These are phyloP conservation scores for Coturnix japonica DNA, from an alignment of 2,113 vertebrate species.

Conservation along the genomic window DNA sequence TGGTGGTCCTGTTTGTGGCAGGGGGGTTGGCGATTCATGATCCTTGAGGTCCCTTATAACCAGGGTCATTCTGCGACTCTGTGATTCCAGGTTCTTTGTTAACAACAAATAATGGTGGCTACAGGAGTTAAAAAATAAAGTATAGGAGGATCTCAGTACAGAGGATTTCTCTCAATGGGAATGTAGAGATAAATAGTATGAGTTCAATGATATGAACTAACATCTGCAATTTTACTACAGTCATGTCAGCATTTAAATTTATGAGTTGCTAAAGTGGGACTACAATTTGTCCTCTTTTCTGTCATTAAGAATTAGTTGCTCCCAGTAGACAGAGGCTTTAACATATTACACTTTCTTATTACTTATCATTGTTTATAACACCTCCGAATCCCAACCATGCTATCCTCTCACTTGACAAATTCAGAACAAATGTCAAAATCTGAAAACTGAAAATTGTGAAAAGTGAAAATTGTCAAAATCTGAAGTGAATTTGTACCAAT, in stretches of 20 bases:
- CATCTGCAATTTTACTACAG: not conserved
- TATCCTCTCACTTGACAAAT: not conserved
- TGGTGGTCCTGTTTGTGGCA: too few relatives aligned
- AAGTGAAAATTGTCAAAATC: not conserved
- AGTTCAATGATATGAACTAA: not conserved
- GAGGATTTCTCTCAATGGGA: not conserved
- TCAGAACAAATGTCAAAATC: not conserved
- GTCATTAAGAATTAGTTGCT: not conserved
- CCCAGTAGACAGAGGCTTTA: not conserved
- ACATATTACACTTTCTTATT: not conserved
- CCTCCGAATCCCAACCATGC: not conserved
- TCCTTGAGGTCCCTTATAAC: too few relatives aligned
- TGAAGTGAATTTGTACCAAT: not conserved
- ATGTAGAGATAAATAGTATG: not conserved
- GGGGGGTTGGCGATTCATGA: too few relatives aligned
- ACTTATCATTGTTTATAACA: not conserved
- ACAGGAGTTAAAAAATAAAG: not conserved
- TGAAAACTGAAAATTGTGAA: too few relatives aligned
- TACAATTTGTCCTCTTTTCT: not conserved
- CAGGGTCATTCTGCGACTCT: too few relatives aligned
- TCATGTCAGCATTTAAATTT: not conserved
- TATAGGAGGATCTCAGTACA: not conserved
- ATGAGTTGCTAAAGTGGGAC: not conserved
- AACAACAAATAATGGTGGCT: not conserved
- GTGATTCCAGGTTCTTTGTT: not conserved